Conservation (phyloP, 2,113 vertebrate genomes). For the Furnarius figulus region DNA sequence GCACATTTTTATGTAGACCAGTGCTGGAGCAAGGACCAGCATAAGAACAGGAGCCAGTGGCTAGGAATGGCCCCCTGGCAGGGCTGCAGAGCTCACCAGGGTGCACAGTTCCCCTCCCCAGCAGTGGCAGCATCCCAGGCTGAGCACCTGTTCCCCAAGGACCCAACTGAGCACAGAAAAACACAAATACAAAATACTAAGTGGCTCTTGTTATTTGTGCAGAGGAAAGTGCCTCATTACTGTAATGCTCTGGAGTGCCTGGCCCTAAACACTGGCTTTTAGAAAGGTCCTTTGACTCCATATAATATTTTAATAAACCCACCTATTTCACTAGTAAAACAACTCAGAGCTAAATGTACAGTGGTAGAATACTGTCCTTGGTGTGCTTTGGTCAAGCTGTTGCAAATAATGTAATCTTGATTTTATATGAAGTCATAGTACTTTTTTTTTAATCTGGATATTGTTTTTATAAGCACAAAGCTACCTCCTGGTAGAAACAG, state of each 20-base stretch:
- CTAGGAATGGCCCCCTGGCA: background rate
- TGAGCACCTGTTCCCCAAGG: background rate
- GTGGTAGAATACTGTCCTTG: background rate
- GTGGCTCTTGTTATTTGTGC: background rate
- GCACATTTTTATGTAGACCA: background rate
- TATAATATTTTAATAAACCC: background rate
- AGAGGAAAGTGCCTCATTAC: background rate
- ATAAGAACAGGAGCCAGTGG: fast-evolving
- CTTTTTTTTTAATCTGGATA: background rate
- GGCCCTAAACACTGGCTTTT: background rate
- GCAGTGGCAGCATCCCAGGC: fast-evolving
- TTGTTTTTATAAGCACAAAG: background rate
- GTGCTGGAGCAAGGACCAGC: background rate
- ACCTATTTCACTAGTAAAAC: background rate
- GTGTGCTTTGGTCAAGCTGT: background rate
- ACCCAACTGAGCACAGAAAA: background rate
- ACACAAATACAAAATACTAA: background rate
- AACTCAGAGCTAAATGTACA: background rate
- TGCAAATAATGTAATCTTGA: background rate
- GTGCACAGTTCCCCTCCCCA: background rate
- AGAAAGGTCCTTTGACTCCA: background rate
- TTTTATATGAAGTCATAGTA: background rate
- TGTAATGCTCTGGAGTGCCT: background rate
- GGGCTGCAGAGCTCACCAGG: fast-evolving
- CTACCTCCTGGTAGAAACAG: background rate